Evolutionary conservation across 2,113 vertebrate species (phyloP).

Genomic region (Alectura lathami): DNA sequence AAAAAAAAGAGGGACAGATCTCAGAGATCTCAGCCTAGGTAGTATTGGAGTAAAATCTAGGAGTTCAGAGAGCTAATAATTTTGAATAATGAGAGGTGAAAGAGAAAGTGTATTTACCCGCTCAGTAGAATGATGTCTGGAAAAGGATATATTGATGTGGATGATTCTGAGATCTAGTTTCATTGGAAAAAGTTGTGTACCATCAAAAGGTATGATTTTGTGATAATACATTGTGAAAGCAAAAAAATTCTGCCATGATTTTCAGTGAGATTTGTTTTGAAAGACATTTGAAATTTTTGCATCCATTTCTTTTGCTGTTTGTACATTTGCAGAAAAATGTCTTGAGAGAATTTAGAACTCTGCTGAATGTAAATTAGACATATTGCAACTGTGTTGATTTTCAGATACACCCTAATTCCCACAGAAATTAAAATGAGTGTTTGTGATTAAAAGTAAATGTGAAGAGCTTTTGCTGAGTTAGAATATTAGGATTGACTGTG

Average conservation of each 20-base stretch:
- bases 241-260: background rate
- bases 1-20: background rate
- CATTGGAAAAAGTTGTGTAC: background rate
- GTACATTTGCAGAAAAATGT: background rate
- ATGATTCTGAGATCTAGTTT: fast-evolving
- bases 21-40: fast-evolving
- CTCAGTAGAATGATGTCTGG: background rate
- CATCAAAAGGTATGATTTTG: background rate
- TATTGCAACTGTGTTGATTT: background rate
- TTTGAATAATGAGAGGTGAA: background rate
- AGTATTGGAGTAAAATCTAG: fast-evolving
- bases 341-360: background rate
- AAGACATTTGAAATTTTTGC: background rate
- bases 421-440: background rate
- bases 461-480: background rate
- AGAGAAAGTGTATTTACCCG: fast-evolving
- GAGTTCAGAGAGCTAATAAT: background rate
- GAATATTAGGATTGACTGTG: background rate
- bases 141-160: background rate
- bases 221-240: background rate
- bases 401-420: background rate
- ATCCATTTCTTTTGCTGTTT: background rate
- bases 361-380: background rate
- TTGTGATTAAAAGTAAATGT: conserved; percentile 3
- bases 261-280: background rate